phyloP scores from a whole-genome alignment of 2,113 vertebrate genomes.

The Tamias sibiricus region DNA sequence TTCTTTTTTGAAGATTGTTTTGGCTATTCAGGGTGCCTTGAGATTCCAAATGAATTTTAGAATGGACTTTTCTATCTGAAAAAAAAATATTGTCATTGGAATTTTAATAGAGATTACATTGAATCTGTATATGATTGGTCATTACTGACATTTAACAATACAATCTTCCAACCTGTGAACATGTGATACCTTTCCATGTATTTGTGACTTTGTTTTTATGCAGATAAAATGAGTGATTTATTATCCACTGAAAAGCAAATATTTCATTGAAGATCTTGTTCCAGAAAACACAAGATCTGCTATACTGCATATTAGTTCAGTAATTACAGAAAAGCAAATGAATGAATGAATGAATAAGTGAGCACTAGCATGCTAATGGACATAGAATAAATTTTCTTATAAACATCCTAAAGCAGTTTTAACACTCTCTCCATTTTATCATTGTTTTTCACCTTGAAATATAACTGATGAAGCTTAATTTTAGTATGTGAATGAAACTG shows the following conservation, averaged over 20 bases:
- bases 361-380: background rate
- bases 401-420: background rate
- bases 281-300: background rate
- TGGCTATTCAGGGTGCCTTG: background rate
- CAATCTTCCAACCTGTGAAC: background rate
- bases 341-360: background rate
- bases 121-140: background rate
- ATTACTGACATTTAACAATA: background rate
- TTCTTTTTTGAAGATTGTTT: conserved; percentile 7
- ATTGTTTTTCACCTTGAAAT: background rate
- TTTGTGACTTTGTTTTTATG: background rate
- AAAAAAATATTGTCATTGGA: background rate
- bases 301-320: background rate
- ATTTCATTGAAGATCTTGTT: background rate
- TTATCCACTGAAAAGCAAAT: background rate
- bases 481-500: background rate
- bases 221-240: background rate
- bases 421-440: background rate
- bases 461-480: background rate
- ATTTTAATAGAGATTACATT: background rate
- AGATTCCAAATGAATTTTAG: background rate
- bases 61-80: background rate
- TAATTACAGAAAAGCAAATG: background rate
- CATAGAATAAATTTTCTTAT: background rate
- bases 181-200: background rate